These are phyloP conservation scores for Tragopan temminckii DNA, from an alignment of 2,797 vertebrate species.

Conservation along the genomic window DNA sequence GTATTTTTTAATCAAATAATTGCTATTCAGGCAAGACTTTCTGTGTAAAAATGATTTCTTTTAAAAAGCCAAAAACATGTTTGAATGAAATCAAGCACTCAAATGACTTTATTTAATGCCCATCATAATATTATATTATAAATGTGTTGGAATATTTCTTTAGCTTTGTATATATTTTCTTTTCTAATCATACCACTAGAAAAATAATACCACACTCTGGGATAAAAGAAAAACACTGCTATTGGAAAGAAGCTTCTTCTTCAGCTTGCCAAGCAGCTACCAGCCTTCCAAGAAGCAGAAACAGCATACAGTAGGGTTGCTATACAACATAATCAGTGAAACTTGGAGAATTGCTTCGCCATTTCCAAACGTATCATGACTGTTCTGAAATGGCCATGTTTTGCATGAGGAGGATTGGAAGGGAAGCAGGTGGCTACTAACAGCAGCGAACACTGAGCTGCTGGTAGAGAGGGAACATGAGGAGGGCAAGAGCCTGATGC, in stretches of 20 bases:
- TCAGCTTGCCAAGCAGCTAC: constrained; percentile 64
- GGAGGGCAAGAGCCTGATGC: background rate
- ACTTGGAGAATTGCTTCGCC: constrained; percentile 48
- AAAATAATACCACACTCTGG: constrained; percentile 51
- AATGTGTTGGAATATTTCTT: constrained; percentile 60
- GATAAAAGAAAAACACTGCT: constrained; percentile 56
- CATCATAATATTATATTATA: constrained; percentile 52
- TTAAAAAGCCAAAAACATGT: constrained; percentile 24
- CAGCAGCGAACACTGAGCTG: background rate
- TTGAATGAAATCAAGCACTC: constrained; percentile 52
- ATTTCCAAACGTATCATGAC: background rate
- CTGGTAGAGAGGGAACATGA: background rate
- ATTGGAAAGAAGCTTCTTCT: constrained; percentile 65
- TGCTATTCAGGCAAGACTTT: constrained; percentile 43
- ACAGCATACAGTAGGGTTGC: constrained; percentile 33
- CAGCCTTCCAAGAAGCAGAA: constrained; percentile 63
- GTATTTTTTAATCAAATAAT: constrained; percentile 74
- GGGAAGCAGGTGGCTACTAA: constrained; percentile 30
- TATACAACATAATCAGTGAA: constrained; percentile 43
- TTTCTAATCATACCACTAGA: constrained; percentile 59
- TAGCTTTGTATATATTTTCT: constrained; percentile 60
- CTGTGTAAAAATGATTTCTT: constrained; percentile 59
- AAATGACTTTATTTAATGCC: constrained; percentile 53
- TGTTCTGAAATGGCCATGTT: background rate
- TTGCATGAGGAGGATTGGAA: constrained; percentile 30